A percentile compares a stretch with the other conserved stretches of the same genome.
phyloP scores from a whole-genome alignment of 2,888 invertebrate genomes.

The Ferdinandea cuprea region DNA sequence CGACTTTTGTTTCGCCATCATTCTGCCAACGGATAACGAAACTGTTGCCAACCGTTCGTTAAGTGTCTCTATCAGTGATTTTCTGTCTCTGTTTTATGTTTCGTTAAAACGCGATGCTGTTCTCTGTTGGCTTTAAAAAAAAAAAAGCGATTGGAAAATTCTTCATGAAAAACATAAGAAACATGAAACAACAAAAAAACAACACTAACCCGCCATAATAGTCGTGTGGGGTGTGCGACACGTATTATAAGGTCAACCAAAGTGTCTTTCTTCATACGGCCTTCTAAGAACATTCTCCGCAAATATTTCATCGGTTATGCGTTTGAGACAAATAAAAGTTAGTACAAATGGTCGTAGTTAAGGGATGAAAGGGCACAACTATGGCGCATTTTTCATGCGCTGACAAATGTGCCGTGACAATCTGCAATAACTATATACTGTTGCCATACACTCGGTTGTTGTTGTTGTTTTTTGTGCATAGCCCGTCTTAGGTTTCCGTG shows the following conservation, averaged over 20 bases:
- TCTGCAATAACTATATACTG: constrained; percentile 54
- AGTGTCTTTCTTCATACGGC: constrained; percentile 41
- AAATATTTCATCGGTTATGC: constrained; percentile 5
- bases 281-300: constrained; percentile 47
- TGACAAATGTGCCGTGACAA: constrained; percentile 56
- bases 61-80: constrained; percentile 48
- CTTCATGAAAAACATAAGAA: constrained; percentile 33
- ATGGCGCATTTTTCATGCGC: constrained; percentile 17
- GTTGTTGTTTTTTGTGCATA: constrained; percentile 28
- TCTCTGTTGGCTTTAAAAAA: constrained; percentile 22
- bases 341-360: background rate
- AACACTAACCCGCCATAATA: constrained; percentile 10
- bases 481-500: constrained; percentile 58
- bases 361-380: constrained; percentile 21
- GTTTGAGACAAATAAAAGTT: background rate
- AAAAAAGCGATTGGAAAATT: constrained; percentile 64
- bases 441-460: constrained; percentile 1
- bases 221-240: constrained; percentile 61
- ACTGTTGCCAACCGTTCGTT: constrained; percentile 68
- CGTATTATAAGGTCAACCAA: constrained; percentile 67
- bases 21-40: constrained; percentile 59
- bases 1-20: constrained; percentile 44
- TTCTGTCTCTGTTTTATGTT: constrained; percentile 6
- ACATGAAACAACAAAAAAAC: constrained; percentile 23
- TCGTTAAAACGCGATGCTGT: constrained; percentile 62